phyloP scores from a whole-genome alignment of 2,797 vertebrate species.

The Diglossa cyanea region DNA sequence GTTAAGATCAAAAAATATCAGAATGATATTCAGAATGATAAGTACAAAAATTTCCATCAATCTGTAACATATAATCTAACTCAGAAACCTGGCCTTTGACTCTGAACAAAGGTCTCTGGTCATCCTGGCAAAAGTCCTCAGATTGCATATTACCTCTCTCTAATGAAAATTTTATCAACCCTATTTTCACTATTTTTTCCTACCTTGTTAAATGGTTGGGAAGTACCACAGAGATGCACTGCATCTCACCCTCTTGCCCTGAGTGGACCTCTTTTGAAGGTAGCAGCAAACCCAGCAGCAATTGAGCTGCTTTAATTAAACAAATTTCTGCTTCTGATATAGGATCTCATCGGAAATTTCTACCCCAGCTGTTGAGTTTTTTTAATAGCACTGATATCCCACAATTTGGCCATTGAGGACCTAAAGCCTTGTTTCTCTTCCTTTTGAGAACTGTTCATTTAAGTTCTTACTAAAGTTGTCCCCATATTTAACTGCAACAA shows the following conservation, averaged over 20 bases:
- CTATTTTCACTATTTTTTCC: neutral
- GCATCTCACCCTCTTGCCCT: neutral
- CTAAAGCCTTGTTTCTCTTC: neutral
- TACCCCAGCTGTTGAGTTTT: accelerated
- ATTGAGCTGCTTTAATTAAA: neutral
- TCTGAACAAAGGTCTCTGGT: neutral
- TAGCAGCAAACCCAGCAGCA: neutral
- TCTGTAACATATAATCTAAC: neutral
- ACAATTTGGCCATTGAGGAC: neutral
- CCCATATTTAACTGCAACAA: neutral
- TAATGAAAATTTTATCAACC: neutral
- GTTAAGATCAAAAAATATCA: neutral
- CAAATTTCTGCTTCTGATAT: neutral
- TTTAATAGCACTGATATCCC: neutral
- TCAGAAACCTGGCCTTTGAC: neutral
- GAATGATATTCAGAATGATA: neutral
- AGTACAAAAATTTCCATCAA: neutral
- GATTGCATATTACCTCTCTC: neutral
- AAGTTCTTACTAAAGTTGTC: neutral
- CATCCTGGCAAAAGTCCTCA: neutral
- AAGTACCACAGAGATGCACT: neutral
- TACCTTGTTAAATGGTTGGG: neutral
- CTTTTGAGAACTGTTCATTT: neutral
- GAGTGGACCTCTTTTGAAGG: neutral
- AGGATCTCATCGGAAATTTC: neutral